Evolutionary conservation across 2,888 invertebrate genomes (phyloP), one percentile per base, ranked within the genome.

Genomic region (Geotrupes spiniger): DNA sequence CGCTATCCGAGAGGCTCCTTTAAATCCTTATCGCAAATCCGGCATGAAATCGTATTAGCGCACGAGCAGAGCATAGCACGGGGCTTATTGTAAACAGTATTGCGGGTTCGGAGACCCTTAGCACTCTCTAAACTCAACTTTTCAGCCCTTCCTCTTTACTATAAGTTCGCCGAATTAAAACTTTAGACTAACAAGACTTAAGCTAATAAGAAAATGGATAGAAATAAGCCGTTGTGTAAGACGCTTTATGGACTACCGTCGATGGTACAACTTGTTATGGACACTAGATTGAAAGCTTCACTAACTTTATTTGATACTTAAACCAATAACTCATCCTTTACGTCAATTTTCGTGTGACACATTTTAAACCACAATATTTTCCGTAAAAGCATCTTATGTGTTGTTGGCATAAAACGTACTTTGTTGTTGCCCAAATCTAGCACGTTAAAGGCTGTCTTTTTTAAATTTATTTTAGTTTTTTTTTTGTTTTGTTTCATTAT

Each of bases 11-110:
- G 63, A 64, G 74, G 72, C 74, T 66, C 65, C 66, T 66, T 68
- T 65, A 77, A 78, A 79, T 79, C 80, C 72, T 78, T 78, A 79
- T 74, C 78, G 78, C 75, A 79, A 81, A 81, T 81, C 80, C 79
- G 75, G 76, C 80, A 77, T 80, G 78, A 81, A 82, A 82, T 82
- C 80, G 78, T 77, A 79, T 82, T 80, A 80, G 76, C 70, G 68
- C 69, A 66, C 68, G 65, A 69, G 73, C 69, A 63, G 68, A 68
- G 63, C 66, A 64, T 66, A 61, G 61, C 60, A 60, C 53, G 59
- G 67, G 70, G 67, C 70, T 71, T 70, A 72, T 70, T 71, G 72
- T 71, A 71, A 72, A 72, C 72, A 73, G 71, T 69, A 71, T 72
- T 71, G 70, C 67, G 72, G 72, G 71, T 70, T 71, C 70, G 70